Conservation (phyloP, 2,113 vertebrate species). For the Melospiza georgiana region DNA sequence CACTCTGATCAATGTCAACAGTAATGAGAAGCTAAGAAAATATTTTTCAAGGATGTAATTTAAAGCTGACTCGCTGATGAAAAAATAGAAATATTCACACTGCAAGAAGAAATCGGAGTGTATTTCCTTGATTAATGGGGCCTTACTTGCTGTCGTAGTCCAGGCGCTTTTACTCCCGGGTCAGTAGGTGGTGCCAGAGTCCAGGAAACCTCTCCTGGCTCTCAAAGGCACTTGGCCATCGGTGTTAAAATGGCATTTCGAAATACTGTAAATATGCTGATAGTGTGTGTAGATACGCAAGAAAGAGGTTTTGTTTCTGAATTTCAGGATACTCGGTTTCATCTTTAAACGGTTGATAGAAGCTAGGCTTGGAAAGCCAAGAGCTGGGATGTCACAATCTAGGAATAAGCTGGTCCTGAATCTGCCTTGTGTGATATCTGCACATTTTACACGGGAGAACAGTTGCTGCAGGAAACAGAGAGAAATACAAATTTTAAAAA, state of each 20-base stretch:
- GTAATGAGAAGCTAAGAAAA: conserved; percentile 21
- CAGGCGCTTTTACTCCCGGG: not conserved
- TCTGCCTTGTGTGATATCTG: not conserved
- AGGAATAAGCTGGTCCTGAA: not conserved
- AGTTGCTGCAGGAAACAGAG: not conserved
- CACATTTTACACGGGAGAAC: not conserved
- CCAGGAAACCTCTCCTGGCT: conserved; percentile 21
- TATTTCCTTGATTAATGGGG: not conserved
- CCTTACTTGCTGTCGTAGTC: not conserved
- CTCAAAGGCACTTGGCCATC: not conserved
- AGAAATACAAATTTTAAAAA: not conserved
- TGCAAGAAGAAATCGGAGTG: not conserved
- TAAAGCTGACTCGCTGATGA: not conserved
- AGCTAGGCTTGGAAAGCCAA: not conserved
- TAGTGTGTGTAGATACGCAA: not conserved
- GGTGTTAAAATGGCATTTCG: not conserved
- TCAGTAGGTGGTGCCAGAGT: conserved; percentile 72
- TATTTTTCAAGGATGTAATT: not conserved
- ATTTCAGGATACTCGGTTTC: not conserved
- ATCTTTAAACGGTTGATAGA: not conserved
- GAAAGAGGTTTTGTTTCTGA: not conserved
- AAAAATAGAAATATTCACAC: not conserved
- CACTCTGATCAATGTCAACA: conserved; percentile 7
- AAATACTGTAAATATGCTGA: not conserved
- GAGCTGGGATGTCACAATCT: not conserved